Percentiles rank a stretch among this genome's conserved stretches.
Conservation (phyloP, 2,113 vertebrate species). For the Brienomyrus brachyistius region DNA sequence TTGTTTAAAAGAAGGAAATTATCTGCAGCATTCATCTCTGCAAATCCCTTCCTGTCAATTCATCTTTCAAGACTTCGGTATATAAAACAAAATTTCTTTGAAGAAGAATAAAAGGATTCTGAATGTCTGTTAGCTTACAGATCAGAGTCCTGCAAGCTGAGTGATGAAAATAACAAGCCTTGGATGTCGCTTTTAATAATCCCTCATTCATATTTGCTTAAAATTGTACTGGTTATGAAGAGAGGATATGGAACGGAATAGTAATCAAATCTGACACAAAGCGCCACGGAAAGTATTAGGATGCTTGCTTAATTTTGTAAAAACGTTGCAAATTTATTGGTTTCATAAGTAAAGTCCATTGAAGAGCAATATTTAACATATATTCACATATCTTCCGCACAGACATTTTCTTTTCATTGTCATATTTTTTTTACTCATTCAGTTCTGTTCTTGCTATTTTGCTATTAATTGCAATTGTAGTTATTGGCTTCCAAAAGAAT, state of each 20-base stretch:
- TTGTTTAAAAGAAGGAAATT: not conserved
- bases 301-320: not conserved
- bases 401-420: not conserved
- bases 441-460: not conserved
- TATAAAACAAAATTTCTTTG: not conserved
- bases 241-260: not conserved
- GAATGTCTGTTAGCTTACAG: not conserved
- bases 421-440: not conserved
- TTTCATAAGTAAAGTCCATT: not conserved
- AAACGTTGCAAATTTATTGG: not conserved
- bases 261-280: not conserved
- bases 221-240: not conserved
- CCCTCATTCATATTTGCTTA: not conserved
- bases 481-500: not conserved
- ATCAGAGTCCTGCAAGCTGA: not conserved
- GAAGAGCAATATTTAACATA: not conserved
- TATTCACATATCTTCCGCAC: not conserved
- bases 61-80: not conserved
- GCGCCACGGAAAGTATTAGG: not conserved
- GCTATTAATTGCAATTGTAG: not conserved
- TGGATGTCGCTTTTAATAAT: not conserved
- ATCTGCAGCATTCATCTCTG: not conserved
- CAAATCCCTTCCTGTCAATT: not conserved
- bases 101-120: not conserved
- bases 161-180: not conserved